Conservation (phyloP, 2,797 vertebrate species). For the Sebastes trivittatus region DNA sequence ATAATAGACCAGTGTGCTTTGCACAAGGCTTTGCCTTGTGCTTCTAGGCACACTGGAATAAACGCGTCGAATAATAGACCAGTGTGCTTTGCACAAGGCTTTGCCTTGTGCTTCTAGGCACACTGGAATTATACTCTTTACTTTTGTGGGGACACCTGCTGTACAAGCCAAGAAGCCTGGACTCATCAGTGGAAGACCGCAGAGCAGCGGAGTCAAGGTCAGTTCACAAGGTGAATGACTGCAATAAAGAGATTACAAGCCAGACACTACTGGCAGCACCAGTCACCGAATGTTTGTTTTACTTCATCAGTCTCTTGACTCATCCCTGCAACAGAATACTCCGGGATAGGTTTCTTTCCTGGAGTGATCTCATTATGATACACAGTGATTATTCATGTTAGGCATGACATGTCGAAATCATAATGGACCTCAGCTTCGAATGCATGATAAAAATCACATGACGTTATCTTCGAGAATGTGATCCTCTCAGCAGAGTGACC, state of each 20-base stretch:
- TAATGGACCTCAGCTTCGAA: neutral
- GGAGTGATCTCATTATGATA: neutral
- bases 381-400: neutral
- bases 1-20: too few species aligned
- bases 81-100: too few species aligned
- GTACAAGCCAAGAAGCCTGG: neutral
- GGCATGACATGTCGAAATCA: neutral
- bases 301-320: constrained; percentile 34
- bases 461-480: neutral
- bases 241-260: constrained; percentile 72
- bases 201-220: constrained; percentile 72
- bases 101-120: too few species aligned
- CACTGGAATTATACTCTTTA: neutral
- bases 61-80: too few species aligned
- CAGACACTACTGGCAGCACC: constrained; percentile 72
- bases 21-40: too few species aligned
- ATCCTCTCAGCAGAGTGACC: constrained; percentile 36
- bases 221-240: constrained; percentile 54
- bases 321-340: neutral
- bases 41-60: too few species aligned
- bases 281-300: constrained; percentile 67
- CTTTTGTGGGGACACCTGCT: neutral
- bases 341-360: neutral
- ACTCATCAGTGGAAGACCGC: neutral
- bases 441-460: neutral